Conservation (phyloP, 2,113 vertebrate genomes). For the Cephalopholis sonnerati region DNA sequence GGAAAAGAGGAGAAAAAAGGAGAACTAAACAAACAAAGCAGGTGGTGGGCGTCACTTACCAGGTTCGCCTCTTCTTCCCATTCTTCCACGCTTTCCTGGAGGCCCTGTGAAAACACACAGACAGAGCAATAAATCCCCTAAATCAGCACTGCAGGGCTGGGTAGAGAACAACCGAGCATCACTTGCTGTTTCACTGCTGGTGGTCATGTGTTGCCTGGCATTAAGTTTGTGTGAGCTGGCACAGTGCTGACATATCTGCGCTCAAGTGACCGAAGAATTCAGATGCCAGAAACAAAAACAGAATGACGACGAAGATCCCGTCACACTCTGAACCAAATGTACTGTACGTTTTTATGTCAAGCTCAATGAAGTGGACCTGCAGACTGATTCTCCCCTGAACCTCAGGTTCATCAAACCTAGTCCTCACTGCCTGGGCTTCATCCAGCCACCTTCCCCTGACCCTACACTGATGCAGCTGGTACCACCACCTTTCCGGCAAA, state of each 20-base stretch:
- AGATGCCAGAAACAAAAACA: constrained; percentile 11
- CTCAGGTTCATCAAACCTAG: background rate
- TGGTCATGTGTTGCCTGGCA: constrained; percentile 53
- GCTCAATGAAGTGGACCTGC: constrained; percentile 6
- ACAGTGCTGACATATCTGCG: background rate
- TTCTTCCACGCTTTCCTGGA: constrained; percentile 93
- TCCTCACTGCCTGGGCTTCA: constrained; percentile 9
- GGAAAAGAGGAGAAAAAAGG: constrained; percentile 34
- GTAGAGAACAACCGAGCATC: constrained; percentile 47
- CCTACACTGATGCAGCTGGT: constrained; percentile 20
- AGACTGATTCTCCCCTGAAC: background rate
- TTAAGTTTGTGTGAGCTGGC: constrained; percentile 44
- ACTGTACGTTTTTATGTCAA: constrained; percentile 9
- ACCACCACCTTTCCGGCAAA: constrained; percentile 35
- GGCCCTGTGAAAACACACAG: constrained; percentile 87
- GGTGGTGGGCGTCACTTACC: constrained; percentile 84
- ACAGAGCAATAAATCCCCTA: constrained; percentile 58
- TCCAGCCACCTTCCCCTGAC: constrained; percentile 22
- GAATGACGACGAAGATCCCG: background rate
- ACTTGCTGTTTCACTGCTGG: constrained; percentile 39
- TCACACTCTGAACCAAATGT: constrained; percentile 16
- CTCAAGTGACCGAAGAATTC: constrained; percentile 3
- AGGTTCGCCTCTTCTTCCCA: constrained; percentile 91
- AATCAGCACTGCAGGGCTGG: constrained; percentile 47
- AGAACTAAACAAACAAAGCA: constrained; percentile 49